Base-by-base conservation (phyloP, 2,888 invertebrate genomes). In the Elmis aenea region DNA sequence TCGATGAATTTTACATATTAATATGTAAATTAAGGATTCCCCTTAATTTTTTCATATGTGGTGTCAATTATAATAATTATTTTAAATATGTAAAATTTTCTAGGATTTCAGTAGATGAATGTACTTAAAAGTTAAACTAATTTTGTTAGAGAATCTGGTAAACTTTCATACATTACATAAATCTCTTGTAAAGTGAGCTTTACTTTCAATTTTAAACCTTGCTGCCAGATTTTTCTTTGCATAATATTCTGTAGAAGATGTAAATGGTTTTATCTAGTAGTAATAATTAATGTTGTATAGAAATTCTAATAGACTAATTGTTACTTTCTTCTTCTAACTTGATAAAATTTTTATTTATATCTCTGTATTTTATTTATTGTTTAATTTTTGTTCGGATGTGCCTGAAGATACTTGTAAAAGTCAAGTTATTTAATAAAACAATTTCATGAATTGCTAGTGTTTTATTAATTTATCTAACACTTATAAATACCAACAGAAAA, bases 311-410 rank as follows among this genome's bases (percentile, higher is more conserved):
- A 38, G 33, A 27, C 33, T 37, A 31, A 33, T 38, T 34, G 30
- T 40, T 40, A 42, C 23, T 42, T 34, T 35, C 13, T 20, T 34
- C 31, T 29, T 11, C 20, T 23, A 33, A 18, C 14, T 33, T 26
- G 24, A 26, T 34, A 34, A 21, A 30, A 22, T 42, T 43, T n/a
- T 45, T 46, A 47, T 49, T 50, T 49, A 42, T 49, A 42, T 43
- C 39, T 46, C 39, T 45, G 44, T 41, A 37, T 50, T 42, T 51
- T 46, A 44, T 37, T 45, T 49, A n/a, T n/a, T n/a, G n/a, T n/a
- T n/a, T 33, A 38, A 37, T 46, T 51, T 54, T 48, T 47, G 50
- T 54, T 54, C 52, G 43, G 46, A 54, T 51, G 55, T 55, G 55
- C 55, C 52, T 55, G 43, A 48, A n/a, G 45, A 52, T 45, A 49